Evolutionary conservation across 2,797 vertebrate genomes (phyloP), one percentile per base, ranked within the genome.

Genomic region (Meda fulgida): DNA sequence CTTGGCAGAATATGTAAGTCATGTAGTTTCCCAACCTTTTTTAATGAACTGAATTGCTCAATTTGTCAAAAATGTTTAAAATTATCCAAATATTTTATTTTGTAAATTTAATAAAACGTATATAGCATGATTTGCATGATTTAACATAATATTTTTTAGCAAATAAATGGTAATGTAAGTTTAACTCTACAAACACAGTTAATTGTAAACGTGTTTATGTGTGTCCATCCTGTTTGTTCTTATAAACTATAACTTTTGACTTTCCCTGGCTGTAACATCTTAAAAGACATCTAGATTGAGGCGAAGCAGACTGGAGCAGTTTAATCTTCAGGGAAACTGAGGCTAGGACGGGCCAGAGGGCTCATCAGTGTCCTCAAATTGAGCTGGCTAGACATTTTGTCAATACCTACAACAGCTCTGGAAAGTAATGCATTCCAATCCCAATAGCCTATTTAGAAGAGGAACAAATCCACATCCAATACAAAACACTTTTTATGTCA

Each of bases 301-400:
- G 63, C 66, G 40, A 79, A 79, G 76, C 60, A 34, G 60, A 66
- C 40, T 34, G 77, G 29, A 79, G 19, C 19, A 34, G 78, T 79
- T 65, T 48, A 66, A 79, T 79, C 78, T 79, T 66, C 53, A 79
- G 60, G 60, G 60, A 34, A 79, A 66, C 60, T 34, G 55, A 79
- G 38, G 19, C 29, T 79, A 31, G n/a, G 40, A 79, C 0, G 4
- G 78, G 78, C 29, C 48, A 23, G 38, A 78, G 48, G 31, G 23
- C 75, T 71, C 48, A 70, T 78, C 63, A 36, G n/a, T 84, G 75
- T 78, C 48, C 13, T 75, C 40, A 53, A 18, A 58, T 18, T 83
- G 81, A 46, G 26, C 58, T 76, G 23, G 40, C 70, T 16, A 70
- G 72, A 69, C 72, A 69, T 53, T 43, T 53, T 78, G 51, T 38